Evolutionary conservation across 2,888 invertebrate species (phyloP), one percentile per base, ranked within the genome.

Genomic region (Gymnocheta viridis): DNA sequence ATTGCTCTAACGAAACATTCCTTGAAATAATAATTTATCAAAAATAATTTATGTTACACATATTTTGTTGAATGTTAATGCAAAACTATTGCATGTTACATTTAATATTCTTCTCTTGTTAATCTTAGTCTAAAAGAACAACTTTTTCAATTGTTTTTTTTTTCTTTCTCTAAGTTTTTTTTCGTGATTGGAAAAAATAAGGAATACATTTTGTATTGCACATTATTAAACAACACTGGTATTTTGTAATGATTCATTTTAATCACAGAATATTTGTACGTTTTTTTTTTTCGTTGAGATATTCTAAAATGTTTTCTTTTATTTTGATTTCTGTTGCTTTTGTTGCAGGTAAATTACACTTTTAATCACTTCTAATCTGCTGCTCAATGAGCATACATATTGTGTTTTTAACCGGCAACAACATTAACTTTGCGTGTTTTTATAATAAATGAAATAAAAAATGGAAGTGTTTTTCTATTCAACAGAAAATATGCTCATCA

Each of bases 351-450:
- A 84, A 84, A 84, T 84, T 84, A 81, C 81, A 84, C 69, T 73
- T 84, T 84, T 84, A 84, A 84, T 84, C 81, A 81, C 81, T 69
- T 64, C 66, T 81, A 84, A 84, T 84, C 84, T 84, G 38, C 81
- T 81, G 84, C 73, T 81, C 84, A 81, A 78, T 84, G 84, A 84
- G 49, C 62, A 81, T 22, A 77, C 62, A 81, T 22, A 77, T 47
- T 49, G 44, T 72, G 47, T 70, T 67, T 64, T 72, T 62, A 66
- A 58, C 58, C 62, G 35, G 72, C 44, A 66, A 44, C 56, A 76
- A 72, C 72, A 80, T 72, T 56, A 62, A 77, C 83, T 80, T 83
- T 83, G 83, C 83, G 83, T 83, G 83, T 67, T 64, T 19, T 64
- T 41, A 38, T 35, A 49, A 24, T 17, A 24, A 47, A 29, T 47